Conservation (phyloP, 2,888 invertebrate genomes). For the Pollenia griseotomentosa region DNA sequence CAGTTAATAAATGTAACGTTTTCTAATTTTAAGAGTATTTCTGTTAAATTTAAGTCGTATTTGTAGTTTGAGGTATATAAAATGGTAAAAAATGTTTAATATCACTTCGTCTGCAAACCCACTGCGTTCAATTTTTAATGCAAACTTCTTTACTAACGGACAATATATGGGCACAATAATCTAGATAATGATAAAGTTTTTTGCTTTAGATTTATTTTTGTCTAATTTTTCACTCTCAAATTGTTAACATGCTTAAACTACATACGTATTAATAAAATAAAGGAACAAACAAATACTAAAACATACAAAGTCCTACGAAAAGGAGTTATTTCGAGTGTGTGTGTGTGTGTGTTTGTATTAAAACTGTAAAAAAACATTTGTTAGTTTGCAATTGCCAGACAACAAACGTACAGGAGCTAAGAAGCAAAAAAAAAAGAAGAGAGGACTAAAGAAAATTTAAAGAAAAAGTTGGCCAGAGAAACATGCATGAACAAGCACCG, state of each 20-base stretch:
- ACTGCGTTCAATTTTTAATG: conserved; percentile 9
- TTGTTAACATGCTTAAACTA: conserved; percentile 61
- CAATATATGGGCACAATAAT: conserved; percentile 60
- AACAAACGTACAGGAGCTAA: conserved; percentile 41
- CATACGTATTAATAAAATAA: conserved; percentile 20
- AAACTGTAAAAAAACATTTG: conserved; percentile 65
- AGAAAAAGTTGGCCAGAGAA: conserved; percentile 56
- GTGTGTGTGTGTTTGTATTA: neutral
- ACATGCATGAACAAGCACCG: conserved; percentile 63
- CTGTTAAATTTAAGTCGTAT: too few species aligned
- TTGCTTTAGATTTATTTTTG: conserved; percentile 28
- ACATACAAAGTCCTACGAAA: conserved; percentile 14
- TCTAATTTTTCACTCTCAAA: neutral
- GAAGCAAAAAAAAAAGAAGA: conserved; percentile 24
- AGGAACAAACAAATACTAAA: conserved; percentile 2
- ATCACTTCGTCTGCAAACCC: neutral
- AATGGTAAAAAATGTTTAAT: too few species aligned
- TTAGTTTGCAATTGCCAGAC: conserved; percentile 64
- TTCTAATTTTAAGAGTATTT: too few species aligned
- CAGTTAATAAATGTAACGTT: neutral
- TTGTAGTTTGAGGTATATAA: too few species aligned
- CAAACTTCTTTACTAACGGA: conserved; percentile 43
- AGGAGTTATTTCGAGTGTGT: conserved; percentile 28
- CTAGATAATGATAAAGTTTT: conserved; percentile 65
- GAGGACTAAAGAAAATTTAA: neutral